Evolutionary conservation across 1,140 invertebrate species (phyloP).

Genomic region (Tenebrio molitor): DNA sequence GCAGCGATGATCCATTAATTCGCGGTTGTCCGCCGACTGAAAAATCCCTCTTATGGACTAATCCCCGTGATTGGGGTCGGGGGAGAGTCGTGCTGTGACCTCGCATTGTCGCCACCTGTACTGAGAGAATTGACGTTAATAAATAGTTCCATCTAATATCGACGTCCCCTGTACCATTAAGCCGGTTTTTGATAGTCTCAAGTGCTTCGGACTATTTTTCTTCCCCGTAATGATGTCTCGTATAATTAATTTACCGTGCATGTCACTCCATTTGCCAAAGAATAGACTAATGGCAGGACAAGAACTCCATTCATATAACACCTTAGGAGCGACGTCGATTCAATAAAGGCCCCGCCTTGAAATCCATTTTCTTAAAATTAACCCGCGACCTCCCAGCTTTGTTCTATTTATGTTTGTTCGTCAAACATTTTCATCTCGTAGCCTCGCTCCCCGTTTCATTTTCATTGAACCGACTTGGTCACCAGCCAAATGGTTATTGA

Average conservation of each 20-base stretch:
- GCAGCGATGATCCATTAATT: neutral
- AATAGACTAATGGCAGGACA: slow-evolving; percentile 32
- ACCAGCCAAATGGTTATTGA: slow-evolving; percentile 31
- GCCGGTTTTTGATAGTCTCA: slow-evolving; percentile 27
- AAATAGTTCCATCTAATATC: slow-evolving; percentile 29
- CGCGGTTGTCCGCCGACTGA: neutral
- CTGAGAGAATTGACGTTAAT: neutral
- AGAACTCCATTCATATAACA: slow-evolving; percentile 12
- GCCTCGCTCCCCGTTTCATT: neutral
- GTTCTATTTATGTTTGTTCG: slow-evolving; percentile 26
- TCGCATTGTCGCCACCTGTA: slow-evolving; percentile 9
- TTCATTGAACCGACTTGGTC: slow-evolving; percentile 19
- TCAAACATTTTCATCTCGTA: slow-evolving; percentile 24
- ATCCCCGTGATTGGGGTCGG: neutral
- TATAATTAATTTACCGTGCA: slow-evolving; percentile 29
- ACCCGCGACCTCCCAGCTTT: slow-evolving; percentile 10
- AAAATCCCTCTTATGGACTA: neutral
- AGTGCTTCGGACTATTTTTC: slow-evolving; percentile 35
- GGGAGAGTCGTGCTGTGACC: neutral
- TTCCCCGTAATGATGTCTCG: slow-evolving; percentile 27
- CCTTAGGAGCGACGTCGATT: slow-evolving; percentile 24
- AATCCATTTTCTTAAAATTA: slow-evolving; percentile 39
- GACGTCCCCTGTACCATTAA: slow-evolving; percentile 14
- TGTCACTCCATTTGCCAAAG: slow-evolving; percentile 32
- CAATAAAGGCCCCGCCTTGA: slow-evolving; percentile 24